Percentiles rank a stretch among this genome's conserved stretches.
These are phyloP conservation scores for Caenorhabditis briggsae DNA, from an alignment of 1,140 invertebrate genomes.

Conservation along the genomic window DNA sequence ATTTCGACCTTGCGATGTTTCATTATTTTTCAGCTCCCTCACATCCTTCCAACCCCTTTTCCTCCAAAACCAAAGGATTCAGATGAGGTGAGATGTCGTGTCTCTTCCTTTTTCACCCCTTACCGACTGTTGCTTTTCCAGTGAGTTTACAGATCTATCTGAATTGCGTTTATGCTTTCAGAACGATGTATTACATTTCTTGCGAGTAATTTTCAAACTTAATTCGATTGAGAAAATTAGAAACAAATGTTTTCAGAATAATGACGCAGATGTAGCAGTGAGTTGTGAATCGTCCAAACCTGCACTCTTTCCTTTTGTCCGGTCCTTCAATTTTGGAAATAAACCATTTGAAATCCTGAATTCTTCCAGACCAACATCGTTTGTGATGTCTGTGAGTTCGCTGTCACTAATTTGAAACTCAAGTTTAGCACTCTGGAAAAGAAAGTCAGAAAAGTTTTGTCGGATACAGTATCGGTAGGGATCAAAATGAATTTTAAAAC, in stretches of 20 bases:
- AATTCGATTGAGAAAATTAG: neutral
- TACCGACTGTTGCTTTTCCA: slow-evolving; percentile 10
- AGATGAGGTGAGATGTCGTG: neutral
- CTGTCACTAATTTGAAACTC: neutral
- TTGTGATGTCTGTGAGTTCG: slow-evolving; percentile 23
- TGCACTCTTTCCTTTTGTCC: neutral
- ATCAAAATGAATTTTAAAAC: neutral
- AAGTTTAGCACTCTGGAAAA: neutral
- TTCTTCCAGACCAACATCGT: slow-evolving; percentile 8
- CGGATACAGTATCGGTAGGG: neutral
- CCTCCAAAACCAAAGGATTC: neutral
- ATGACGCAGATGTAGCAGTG: neutral
- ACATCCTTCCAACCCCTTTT: neutral
- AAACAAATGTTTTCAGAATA: neutral
- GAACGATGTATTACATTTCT: neutral
- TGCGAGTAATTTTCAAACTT: neutral
- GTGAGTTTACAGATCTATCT: neutral
- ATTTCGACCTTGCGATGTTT: too few species aligned
- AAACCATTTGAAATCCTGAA: neutral
- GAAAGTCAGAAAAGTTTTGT: neutral
- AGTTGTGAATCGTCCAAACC: neutral
- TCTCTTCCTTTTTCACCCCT: neutral
- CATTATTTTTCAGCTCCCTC: neutral
- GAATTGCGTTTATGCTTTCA: neutral
- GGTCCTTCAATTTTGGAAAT: neutral